These are phyloP conservation scores for Eucera pruinosa DNA, from an alignment of 2,888 invertebrate genomes.

Conservation along the genomic window DNA sequence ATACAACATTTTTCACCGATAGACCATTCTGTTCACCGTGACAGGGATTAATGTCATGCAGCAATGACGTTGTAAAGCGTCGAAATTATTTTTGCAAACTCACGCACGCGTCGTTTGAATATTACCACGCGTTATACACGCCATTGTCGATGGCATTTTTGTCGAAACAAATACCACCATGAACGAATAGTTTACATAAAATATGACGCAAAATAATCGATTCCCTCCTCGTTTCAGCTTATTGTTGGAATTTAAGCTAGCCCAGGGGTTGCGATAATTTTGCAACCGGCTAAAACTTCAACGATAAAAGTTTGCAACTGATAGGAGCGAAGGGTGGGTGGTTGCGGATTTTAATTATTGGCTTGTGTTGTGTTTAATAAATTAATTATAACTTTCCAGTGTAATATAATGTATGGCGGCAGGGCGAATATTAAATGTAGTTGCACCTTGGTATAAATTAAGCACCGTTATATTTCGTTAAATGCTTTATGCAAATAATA, in stretches of 20 bases:
- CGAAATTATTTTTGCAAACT: constrained; percentile 21
- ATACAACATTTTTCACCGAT: constrained; percentile 5
- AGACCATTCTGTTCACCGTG: constrained; percentile 4
- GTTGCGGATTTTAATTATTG: neutral
- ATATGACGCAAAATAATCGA: neutral
- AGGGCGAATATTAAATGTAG: no score
- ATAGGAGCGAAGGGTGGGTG: neutral
- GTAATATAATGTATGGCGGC: neutral
- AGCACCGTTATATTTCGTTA: neutral
- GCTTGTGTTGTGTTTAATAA: neutral
- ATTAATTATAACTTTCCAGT: constrained; percentile 8
- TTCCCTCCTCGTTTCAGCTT: neutral
- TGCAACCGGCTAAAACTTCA: neutral
- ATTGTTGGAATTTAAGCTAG: neutral
- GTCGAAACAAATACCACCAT: neutral
- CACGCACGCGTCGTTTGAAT: neutral
- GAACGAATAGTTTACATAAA: neutral
- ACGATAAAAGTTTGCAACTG: neutral
- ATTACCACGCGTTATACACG: neutral
- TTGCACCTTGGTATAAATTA: neutral
- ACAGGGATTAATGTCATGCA: constrained; percentile 17
- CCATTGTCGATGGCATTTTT: constrained; percentile 1
- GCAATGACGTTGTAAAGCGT: constrained; percentile 5
- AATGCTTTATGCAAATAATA: no score
- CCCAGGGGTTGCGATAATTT: neutral